Percentiles rank a stretch among this genome's conserved stretches.
These are phyloP conservation scores for Cremastinae sp. DNA, from an alignment of 2,888 invertebrate species.

Conservation along the genomic window DNA sequence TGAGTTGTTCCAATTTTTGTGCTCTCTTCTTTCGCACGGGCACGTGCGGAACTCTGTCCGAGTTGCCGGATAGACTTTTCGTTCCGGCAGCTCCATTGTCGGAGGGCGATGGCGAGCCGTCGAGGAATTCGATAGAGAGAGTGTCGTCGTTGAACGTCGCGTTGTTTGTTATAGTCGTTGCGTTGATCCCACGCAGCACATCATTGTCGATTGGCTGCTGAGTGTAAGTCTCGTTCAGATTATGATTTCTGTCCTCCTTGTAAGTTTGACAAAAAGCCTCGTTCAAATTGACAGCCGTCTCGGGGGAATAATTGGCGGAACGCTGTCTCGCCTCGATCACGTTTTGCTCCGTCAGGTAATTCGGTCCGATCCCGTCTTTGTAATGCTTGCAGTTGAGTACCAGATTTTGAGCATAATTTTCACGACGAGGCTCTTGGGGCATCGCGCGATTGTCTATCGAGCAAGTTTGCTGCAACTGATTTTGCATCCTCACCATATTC, in stretches of 20 bases:
- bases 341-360: conserved; percentile 44
- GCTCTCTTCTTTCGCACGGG: conserved; percentile 77
- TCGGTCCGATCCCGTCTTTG: conserved; percentile 59
- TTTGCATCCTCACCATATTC: conserved; percentile 70
- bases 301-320: conserved; percentile 69
- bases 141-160: conserved; percentile 79
- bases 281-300: conserved; percentile 75
- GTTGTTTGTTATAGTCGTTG: conserved; percentile 76
- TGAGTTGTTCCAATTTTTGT: conserved; percentile 77
- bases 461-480: conserved; percentile 70
- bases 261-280: conserved; percentile 74
- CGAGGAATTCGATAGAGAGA: conserved; percentile 75
- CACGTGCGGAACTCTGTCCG: conserved; percentile 72
- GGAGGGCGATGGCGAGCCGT: conserved; percentile 73
- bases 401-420: conserved; percentile 69
- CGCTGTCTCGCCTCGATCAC: conserved; percentile 25
- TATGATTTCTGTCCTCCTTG: conserved; percentile 67
- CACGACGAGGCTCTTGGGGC: conserved; percentile 76
- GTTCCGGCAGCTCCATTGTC: conserved; percentile 68
- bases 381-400: conserved; percentile 65
- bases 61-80: conserved; percentile 74
- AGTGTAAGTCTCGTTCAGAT: conserved; percentile 74
- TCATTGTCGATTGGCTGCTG: conserved; percentile 64
- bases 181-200: conserved; percentile 67
- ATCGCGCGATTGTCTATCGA: conserved; percentile 70